phyloP scores from a whole-genome alignment of 1,140 invertebrate species.

The Zaprionus tsacasi region DNA sequence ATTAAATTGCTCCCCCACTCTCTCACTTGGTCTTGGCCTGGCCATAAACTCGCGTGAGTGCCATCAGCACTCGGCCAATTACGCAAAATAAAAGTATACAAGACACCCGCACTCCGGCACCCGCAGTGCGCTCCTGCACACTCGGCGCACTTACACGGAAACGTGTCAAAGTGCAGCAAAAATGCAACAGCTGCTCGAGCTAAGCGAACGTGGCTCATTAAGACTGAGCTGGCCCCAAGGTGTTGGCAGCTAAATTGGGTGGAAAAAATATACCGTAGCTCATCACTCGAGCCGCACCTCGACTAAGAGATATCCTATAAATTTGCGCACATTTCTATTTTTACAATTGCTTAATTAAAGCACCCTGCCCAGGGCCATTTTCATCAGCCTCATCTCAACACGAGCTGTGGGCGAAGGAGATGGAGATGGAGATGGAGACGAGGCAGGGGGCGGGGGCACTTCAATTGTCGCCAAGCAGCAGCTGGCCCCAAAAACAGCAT shows the following conservation, averaged over 20 bases:
- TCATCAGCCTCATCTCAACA: constrained; percentile 43
- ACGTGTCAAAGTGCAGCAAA: constrained; percentile 79
- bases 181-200: constrained; percentile 44
- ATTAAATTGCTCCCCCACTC: constrained; percentile 59
- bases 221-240: constrained; percentile 51
- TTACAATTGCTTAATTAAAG: constrained; percentile 74
- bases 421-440: background rate
- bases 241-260: constrained; percentile 64
- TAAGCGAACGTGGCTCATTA: constrained; percentile 70
- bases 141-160: constrained; percentile 41
- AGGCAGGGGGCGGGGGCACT: constrained; percentile 25
- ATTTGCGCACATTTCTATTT: constrained; percentile 22
- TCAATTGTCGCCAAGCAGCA: constrained; percentile 56
- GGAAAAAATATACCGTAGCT: constrained; percentile 54
- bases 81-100: constrained; percentile 68
- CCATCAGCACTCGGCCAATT: constrained; percentile 70
- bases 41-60: constrained; percentile 14
- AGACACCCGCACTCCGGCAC: constrained; percentile 38
- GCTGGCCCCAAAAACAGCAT: constrained; percentile 65
- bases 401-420: background rate
- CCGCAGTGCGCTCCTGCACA: constrained; percentile 15
- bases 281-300: constrained; percentile 25
- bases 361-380: constrained; percentile 42
- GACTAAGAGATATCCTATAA: constrained; percentile 3
- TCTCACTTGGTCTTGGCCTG: constrained; percentile 22